phyloP scores from a whole-genome alignment of 2,797 vertebrate genomes.

The Eupleurogrammus muticus region DNA sequence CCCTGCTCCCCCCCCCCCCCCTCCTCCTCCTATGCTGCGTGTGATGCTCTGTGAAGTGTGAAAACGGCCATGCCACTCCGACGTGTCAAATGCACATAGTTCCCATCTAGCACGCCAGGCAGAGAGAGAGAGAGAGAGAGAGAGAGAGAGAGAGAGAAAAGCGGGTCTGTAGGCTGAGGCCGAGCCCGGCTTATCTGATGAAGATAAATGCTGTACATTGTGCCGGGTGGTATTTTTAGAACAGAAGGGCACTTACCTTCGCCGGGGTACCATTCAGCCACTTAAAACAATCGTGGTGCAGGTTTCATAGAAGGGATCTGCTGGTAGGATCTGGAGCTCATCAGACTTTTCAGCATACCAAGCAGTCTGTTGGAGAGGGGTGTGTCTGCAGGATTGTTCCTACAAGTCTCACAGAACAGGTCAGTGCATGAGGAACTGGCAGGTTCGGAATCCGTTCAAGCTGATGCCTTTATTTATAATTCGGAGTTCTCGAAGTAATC shows the following conservation, averaged over 20 bases:
- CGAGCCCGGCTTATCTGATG: conserved; percentile 8
- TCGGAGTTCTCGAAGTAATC: too few relatives aligned
- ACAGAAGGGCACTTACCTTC: background rate
- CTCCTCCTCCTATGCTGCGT: conserved; percentile 14
- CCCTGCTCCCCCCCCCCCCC: background rate
- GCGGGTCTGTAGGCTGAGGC: conserved; percentile 8
- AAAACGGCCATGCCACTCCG: conserved; percentile 48
- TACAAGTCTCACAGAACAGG: too few relatives aligned
- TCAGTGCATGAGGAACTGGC: too few relatives aligned
- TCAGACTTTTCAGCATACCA: too few relatives aligned
- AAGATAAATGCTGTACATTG: conserved; percentile 3
- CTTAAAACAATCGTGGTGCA: too few relatives aligned
- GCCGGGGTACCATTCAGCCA: too few relatives aligned
- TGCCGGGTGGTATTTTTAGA: conserved; percentile 5
- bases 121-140: conserved; percentile 11
- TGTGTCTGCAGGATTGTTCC: too few relatives aligned
- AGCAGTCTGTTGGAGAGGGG: too few relatives aligned
- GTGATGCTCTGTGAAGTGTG: conserved; percentile 56
- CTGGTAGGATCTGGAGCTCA: too few relatives aligned
- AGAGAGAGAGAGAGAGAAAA: conserved; percentile 11
- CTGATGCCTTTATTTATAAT: too few relatives aligned
- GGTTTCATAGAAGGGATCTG: too few relatives aligned
- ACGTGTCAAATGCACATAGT: conserved; percentile 49
- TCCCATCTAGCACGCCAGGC: conserved; percentile 18
- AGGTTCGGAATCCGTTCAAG: too few relatives aligned